Conservation (phyloP, 2,888 invertebrate species). For the Ophion slaviceki region DNA sequence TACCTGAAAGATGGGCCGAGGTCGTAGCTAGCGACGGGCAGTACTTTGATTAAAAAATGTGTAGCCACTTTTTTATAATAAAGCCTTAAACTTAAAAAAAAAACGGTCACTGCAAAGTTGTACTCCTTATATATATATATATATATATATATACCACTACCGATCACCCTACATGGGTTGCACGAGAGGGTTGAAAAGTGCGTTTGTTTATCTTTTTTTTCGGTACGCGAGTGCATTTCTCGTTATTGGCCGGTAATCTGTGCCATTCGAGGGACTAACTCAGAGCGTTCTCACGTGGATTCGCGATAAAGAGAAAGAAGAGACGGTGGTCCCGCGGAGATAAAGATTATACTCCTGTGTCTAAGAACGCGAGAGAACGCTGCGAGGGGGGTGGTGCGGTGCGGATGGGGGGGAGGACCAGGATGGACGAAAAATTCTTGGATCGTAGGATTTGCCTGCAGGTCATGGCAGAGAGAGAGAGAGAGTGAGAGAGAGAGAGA, state of each 20-base stretch:
- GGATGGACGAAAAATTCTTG: constrained; percentile 32
- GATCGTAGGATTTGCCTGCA: constrained; percentile 62
- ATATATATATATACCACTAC: too few relatives aligned
- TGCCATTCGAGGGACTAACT: constrained; percentile 3
- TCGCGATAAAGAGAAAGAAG: constrained; percentile 11
- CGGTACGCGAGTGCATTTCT: not conserved
- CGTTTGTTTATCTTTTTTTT: not conserved
- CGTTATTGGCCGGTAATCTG: constrained; percentile 10
- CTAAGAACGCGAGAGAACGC: constrained; percentile 52
- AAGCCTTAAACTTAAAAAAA: too few relatives aligned
- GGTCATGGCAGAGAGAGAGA: constrained; percentile 18
- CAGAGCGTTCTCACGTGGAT: constrained; percentile 30
- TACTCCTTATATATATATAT: too few relatives aligned
- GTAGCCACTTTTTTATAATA: too few relatives aligned
- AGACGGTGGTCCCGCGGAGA: constrained; percentile 41
- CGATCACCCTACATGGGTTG: too few relatives aligned
- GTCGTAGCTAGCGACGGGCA: too few relatives aligned
- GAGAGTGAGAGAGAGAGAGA: too few relatives aligned
- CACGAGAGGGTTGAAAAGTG: not conserved
- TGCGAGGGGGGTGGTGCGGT: constrained; percentile 15
- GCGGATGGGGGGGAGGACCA: not conserved
- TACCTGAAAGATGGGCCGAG: too few relatives aligned
- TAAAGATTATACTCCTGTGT: constrained; percentile 52
- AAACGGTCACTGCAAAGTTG: too few relatives aligned
- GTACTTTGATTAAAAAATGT: too few relatives aligned